Evolutionary conservation across 2,888 invertebrate genomes (phyloP).

Genomic region (Drosophila neutralis): DNA sequence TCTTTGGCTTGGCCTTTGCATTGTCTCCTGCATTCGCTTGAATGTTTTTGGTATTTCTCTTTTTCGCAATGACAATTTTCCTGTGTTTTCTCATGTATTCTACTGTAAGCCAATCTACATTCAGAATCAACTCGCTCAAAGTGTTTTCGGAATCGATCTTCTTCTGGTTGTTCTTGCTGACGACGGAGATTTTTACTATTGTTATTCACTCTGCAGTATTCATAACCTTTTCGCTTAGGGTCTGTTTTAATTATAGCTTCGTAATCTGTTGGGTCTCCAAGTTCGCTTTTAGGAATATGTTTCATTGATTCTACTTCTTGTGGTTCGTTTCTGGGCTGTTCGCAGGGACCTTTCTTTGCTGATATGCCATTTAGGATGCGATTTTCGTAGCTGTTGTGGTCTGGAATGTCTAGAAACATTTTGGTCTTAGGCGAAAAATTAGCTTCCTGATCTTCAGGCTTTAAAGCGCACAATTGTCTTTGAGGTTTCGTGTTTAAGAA

Average conservation of each 20-base stretch:
- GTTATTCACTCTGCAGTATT: neutral
- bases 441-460: neutral
- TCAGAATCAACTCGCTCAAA: too few relatives aligned
- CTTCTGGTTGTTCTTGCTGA: neutral
- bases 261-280: neutral
- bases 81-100: conserved; percentile 1
- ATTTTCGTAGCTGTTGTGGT: conserved; percentile 29
- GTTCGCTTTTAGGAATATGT: neutral
- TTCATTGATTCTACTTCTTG: neutral
- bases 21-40: neutral
- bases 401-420: conserved; percentile 7
- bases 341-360: conserved; percentile 1
- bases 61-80: neutral
- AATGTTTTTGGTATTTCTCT: neutral
- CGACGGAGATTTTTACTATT: neutral
- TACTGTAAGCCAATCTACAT: too few relatives aligned
- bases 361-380: conserved; percentile 18
- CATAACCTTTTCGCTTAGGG: neutral
- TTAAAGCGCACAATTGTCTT: neutral
- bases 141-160: neutral
- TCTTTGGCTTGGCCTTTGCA: neutral
- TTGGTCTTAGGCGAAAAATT: conserved; percentile 4
- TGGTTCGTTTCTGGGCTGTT: neutral
- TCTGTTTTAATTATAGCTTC: neutral
- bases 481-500: neutral